A percentile compares a stretch with the other conserved stretches of the same genome.
These are phyloP conservation scores for Shinisaurus crocodilurus DNA, from an alignment of 2,113 vertebrate species.

Conservation along the genomic window DNA sequence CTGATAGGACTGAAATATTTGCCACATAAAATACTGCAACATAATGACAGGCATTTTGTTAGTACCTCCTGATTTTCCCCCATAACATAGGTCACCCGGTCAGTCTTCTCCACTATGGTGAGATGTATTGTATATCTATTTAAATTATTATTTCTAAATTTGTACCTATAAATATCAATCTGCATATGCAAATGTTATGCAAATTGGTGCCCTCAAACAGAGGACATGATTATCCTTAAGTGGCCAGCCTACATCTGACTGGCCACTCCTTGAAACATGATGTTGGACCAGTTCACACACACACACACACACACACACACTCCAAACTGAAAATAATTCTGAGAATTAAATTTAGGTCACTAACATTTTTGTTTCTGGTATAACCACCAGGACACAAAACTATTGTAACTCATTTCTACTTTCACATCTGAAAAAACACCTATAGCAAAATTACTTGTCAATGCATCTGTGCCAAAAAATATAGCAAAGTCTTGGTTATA, in stretches of 20 bases:
- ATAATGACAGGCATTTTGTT: background rate
- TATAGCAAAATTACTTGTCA: background rate
- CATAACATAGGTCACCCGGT: no score
- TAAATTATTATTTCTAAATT: no score
- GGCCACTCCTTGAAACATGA: background rate
- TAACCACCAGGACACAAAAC: background rate
- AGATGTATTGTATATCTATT: no score
- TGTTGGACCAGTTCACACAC: background rate
- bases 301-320: background rate
- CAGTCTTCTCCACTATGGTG: no score
- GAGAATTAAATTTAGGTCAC: background rate
- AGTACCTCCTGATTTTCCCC: background rate
- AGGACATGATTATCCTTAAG: no score
- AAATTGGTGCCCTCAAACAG: no score
- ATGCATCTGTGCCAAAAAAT: background rate
- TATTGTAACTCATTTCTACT: background rate
- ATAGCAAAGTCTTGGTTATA: background rate
- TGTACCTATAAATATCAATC: no score
- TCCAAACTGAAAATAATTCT: background rate
- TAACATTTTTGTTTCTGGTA: background rate
- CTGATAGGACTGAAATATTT: slow-evolving; percentile 18
- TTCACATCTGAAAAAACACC: background rate
- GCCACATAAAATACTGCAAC: background rate
- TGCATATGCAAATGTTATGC: no score
- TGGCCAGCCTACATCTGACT: no score